These are phyloP conservation scores for Anoplophora glabripennis DNA, from an alignment of 1,140 invertebrate species.

Conservation along the genomic window DNA sequence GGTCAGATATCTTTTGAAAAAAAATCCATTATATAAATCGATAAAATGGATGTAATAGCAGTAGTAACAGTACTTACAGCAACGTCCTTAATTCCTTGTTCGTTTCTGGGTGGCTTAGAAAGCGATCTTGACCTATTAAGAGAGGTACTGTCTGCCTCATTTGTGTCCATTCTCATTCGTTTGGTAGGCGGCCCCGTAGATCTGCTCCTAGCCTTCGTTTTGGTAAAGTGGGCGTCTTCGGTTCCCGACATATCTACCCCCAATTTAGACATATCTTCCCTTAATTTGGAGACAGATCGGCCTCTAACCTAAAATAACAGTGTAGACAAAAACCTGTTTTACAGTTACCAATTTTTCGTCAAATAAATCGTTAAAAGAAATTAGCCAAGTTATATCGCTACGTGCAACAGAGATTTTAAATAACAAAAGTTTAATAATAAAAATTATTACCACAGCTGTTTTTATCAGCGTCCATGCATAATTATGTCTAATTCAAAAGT, in stretches of 20 bases:
- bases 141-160: constrained; percentile 36
- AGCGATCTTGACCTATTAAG: constrained; percentile 40
- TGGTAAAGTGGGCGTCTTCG: constrained; percentile 65
- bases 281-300: constrained; percentile 71
- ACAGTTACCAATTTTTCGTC: too few relatives aligned
- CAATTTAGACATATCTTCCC: constrained; percentile 78
- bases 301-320: constrained; percentile 52
- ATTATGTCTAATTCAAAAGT: too few relatives aligned
- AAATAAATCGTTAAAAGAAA: too few relatives aligned
- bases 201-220: constrained; percentile 55
- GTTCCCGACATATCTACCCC: constrained; percentile 86
- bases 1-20: background rate
- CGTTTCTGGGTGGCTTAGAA: constrained; percentile 65
- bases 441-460: too few relatives aligned
- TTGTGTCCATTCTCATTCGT: constrained; percentile 60
- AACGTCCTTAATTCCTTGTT: constrained; percentile 80
- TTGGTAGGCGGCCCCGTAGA: constrained; percentile 63
- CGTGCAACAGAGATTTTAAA: too few relatives aligned
- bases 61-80: constrained; percentile 58
- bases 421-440: too few relatives aligned
- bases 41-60: too few relatives aligned
- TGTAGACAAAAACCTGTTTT: constrained; percentile 4
- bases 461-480: too few relatives aligned
- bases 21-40: background rate
- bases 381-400: too few relatives aligned